Base-by-base conservation (phyloP, 2,888 invertebrate species). In the Sabatieria punctata region DNA sequence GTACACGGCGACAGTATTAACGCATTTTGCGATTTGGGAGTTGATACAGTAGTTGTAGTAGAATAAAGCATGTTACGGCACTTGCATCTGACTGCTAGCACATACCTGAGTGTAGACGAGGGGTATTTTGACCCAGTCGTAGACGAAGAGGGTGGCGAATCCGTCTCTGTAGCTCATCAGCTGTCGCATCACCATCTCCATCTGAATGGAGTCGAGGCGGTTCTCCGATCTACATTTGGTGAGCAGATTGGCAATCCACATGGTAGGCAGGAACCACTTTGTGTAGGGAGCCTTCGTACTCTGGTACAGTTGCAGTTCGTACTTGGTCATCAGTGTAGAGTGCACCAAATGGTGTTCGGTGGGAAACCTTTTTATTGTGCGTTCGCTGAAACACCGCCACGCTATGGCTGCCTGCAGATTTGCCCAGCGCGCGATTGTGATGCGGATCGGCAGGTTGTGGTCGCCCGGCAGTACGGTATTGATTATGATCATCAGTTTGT, bases 401-500 rank as follows among this genome's bases (percentile, higher is more conserved):
- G 21, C 35, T 11, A 44, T 19, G 6, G 19, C 37, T 4, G 44
- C 13, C 8, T 15, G 21, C 36, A 44, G 33, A 33, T 44, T 45
- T 21, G n/a, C 15, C 45, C 45, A 45, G 8, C 45, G 21, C 6
- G 45, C 45, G 13, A 35, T 13, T 8, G 44, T 44, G 15, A 35
- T 6, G 4, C 44, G 11, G 36, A 40, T 8, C 19, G 25, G n/a
- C 25, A 22, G 26, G 21, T 25, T 35, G 18, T 19, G 8, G 11
- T 35, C 36, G 18, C 37, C 44, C 15, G 24, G 15, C 11, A 11
- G 6, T 15, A 37, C 8, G 6, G 45, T 45, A 4, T 18, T 39
- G 8, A 25, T 25, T 8, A 40, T 25, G 13, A 56, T 54, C 22
- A 59, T 52, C 2, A 58, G 49, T 46, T 54, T 51, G 47, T 59